Base-by-base conservation (phyloP, 2,888 invertebrate species). In the Sycophila texana region DNA sequence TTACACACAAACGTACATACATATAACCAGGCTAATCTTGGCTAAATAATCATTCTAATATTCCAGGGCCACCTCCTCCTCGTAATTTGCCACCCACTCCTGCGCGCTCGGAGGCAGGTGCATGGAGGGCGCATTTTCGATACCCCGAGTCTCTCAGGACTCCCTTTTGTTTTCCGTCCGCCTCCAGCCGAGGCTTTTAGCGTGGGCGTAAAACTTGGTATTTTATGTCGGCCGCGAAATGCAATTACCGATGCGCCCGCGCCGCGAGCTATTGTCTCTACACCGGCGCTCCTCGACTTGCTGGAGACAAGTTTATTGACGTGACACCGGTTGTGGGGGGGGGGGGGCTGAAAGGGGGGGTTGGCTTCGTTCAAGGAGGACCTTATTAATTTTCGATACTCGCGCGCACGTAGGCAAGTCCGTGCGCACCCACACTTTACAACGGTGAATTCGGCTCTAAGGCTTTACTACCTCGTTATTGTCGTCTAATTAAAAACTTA, bases 191-290 rank as follows among this genome's bases (percentile, higher is more conserved):
- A 72, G 49, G 81, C 79, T 83, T 82, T 83, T 79, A 82, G 79
- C 71, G 57, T 18, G 66, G 51, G 61, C 76, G 77, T 81, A 80
- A 81, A 81, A 81, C 75, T 82, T 74, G 76, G 63, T 74, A 71
- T 79, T 82, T 82, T 82, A 78, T 47, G 77, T 57, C 53, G 57
- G 20, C 55, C 51, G 49, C 75, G 57, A 76, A 80, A 76, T 70
- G 68, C 76, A 73, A 80, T 73, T 73, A 73, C 80, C 76, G 73
- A 68, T 73, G 75, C 51, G 47, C 39, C 39, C 39, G 39, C 39
- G 39, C 39, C 63, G 51, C 57, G 58, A 75, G 39, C 39, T 57
- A 79, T 67, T 75, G 53, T 75, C 53, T 57, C 39, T 39, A 49
- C 7, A 7, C 77, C 53, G n/a, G 30, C 2, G 22, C 58, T 22